A percentile compares a stretch with the other conserved stretches of the same genome.
phyloP scores from a whole-genome alignment of 2,797 vertebrate species.

The Tarsius wallacei region DNA sequence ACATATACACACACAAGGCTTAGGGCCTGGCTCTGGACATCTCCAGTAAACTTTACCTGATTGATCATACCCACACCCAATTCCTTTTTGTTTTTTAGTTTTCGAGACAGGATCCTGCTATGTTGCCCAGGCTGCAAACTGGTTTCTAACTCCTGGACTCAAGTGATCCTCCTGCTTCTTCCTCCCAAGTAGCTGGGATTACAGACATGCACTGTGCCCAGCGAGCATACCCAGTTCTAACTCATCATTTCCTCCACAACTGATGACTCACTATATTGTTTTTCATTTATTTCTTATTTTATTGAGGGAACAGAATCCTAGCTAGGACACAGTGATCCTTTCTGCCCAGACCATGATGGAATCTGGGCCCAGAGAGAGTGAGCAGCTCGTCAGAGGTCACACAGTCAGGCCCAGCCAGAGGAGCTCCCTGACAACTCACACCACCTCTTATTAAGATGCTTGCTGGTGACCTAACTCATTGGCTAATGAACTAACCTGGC shows the following conservation, averaged over 20 bases:
- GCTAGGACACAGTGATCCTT: not conserved
- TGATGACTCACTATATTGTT: not conserved
- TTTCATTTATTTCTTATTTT: not conserved
- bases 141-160: too few relatives aligned
- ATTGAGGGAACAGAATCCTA: not conserved
- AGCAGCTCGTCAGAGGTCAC: conserved; percentile 35
- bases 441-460: not conserved
- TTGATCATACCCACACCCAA: not conserved
- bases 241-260: not conserved
- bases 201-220: too few relatives aligned
- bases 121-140: too few relatives aligned
- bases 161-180: too few relatives aligned
- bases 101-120: too few relatives aligned
- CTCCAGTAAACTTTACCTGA: not conserved
- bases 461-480: not conserved
- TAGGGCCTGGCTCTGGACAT: not conserved
- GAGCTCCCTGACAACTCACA: not conserved
- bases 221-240: not conserved
- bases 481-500: not conserved
- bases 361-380: not conserved
- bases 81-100: too few relatives aligned
- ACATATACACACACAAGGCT: fast-evolving
- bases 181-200: too few relatives aligned
- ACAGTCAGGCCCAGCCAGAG: not conserved
- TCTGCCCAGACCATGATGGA: not conserved